Evolutionary conservation across 1,140 invertebrate genomes (phyloP).

Genomic region (Drosophila prosaltans): DNA sequence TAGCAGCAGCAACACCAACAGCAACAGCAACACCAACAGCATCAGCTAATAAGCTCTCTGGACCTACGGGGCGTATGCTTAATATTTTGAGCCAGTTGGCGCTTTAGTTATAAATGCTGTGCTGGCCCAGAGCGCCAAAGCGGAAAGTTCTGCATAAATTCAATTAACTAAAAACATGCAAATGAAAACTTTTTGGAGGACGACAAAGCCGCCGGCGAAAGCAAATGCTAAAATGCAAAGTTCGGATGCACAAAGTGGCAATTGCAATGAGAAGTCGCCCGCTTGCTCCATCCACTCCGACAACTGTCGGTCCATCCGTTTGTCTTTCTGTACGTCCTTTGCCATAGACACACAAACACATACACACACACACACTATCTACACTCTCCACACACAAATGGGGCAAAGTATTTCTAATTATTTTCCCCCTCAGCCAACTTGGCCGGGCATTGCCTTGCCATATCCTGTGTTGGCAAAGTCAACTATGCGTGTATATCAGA

Average conservation of each 20-base stretch:
- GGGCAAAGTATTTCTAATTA: slow-evolving; percentile 76
- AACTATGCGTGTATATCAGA: slow-evolving; percentile 74
- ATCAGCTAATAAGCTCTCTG: slow-evolving; percentile 49
- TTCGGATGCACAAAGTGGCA: slow-evolving; percentile 59
- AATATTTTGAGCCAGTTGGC: slow-evolving; percentile 67
- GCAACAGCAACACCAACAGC: slow-evolving; percentile 19
- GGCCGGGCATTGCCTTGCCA: slow-evolving; percentile 20
- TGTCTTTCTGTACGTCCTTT: too few relatives aligned
- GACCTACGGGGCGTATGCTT: slow-evolving; percentile 52
- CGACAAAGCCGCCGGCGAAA: slow-evolving; percentile 44
- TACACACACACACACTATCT: not conserved
- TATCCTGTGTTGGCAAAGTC: slow-evolving; percentile 33
- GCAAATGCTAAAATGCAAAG: slow-evolving; percentile 53
- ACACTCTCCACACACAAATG: slow-evolving; percentile 38
- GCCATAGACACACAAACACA: not conserved
- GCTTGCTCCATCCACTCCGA: too few relatives aligned
- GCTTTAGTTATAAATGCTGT: slow-evolving; percentile 64
- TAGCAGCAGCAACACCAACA: not conserved
- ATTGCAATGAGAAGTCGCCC: slow-evolving; percentile 38
- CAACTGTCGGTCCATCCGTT: too few relatives aligned
- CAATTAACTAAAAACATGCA: slow-evolving; percentile 81
- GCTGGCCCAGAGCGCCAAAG: slow-evolving; percentile 50
- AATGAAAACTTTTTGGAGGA: slow-evolving; percentile 68
- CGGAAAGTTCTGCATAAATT: slow-evolving; percentile 77
- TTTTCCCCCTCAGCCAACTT: slow-evolving; percentile 33